Evolutionary conservation across 2,888 invertebrate genomes (phyloP), one percentile per base, ranked within the genome.

Genomic region (Sclerodermus sp.): DNA sequence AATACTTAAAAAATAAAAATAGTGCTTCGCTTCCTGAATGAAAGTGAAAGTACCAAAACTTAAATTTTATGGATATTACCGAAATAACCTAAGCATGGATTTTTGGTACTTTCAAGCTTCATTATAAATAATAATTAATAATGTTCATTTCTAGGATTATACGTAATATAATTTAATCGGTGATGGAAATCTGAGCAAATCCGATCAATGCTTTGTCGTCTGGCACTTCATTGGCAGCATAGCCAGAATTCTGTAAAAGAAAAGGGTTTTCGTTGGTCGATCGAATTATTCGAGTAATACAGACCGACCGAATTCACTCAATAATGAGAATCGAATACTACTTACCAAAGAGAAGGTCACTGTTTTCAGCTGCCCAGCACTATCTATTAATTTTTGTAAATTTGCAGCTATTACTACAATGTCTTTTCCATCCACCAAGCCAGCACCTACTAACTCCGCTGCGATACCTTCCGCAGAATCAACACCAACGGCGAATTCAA

Each of bases 161-260:
- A 23, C n/a, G 23, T 23, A 8, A 23, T 23, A 23, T 23, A 23
- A 10, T 47, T 79, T 85, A 93, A 84, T 93, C 93, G 64, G 91
- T 89, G 78, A 96, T 89, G 68, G 96, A 95, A 77, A 99, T 90
- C 83, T 98, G 97, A 78, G 98, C 99, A 83, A 89, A 98, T 72
- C 98, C 98, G 76, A 97, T 87, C 64, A 99, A 84, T 39, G 95
- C 90, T 74, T 93, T 93, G 80, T 98, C 97, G 79, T 98, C 97
- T 47, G 92, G 88, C 55, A 90, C 85, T 81, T 93, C 94, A 67
- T 88, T 90, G 45, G 85, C 83, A 57, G 83, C 84, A 64, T 84
- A 82, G 55, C 86, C 86, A 53, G 89, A 88, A 76, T 84, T 86
- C 85, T 85, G 68, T 50, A 57, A 66, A 14, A 17, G 42, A 41